Evolutionary conservation across 2,797 vertebrate genomes (phyloP), one percentile per base, ranked within the genome.

Genomic region (Cryptoblepharus egeriae): DNA sequence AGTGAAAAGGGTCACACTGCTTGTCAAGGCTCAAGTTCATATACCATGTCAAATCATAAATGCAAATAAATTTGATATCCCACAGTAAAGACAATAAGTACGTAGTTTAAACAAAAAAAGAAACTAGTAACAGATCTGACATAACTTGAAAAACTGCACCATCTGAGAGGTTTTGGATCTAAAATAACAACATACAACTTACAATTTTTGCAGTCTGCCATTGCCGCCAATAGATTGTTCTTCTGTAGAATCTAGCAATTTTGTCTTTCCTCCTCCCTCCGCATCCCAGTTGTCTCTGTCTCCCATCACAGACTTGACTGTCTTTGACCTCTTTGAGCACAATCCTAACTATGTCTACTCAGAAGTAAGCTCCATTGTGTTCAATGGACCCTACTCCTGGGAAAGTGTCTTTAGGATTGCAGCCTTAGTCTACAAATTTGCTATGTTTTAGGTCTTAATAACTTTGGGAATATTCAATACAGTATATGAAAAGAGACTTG

Each of bases 101-200:
- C n/a, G 63, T 64, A 3, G 60, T 61, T 83, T 86, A 79, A 74
- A 52, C 15, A 52, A 52, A 52, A 52, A 52, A 52, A 52, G 49
- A 52, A 15, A 4, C 28, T 65, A 6, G 1, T 35, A n/a, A 8
- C n/a, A 30, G n/a, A 58, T 39, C 42, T 42, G 52, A 75, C 22
- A 30, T 68, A 30, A 18, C n/a, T 9, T 64, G 42, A 82, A 4
- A 60, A 69, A 39, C 63, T 81, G 20, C 58, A 5, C 42, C 35
- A 32, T n/a, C 39, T 52, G 37, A 73, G 30, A 73, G 30, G 42
- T 28, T 35, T 5, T 72, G 26, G 61, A 80, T 76, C 20, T 61
- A 7, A 49, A 52, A 73, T 20, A 64, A 32, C 58, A 80, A 8
- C 28, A 39, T 79, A 18, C 28, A 70, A 32, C 32, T 42, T 75